Evolutionary conservation across 2,797 vertebrate species (phyloP).

Genomic region (Sebastes cheni): DNA sequence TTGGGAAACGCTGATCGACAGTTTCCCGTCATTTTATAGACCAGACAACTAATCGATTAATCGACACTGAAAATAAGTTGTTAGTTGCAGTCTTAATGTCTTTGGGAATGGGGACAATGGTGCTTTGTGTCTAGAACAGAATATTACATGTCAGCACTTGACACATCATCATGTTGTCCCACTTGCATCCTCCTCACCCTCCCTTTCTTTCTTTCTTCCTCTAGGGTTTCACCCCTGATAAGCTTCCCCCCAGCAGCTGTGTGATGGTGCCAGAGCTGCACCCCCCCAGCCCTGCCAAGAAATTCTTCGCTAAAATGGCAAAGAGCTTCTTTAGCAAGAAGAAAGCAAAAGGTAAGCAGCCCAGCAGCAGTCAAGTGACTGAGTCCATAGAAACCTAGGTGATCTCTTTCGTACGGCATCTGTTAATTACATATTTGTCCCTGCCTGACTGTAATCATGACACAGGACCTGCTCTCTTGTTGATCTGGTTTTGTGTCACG

Average conservation of each 20-base stretch:
- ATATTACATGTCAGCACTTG: neutral
- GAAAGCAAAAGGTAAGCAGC: slow-evolving; percentile 88
- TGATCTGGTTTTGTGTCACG: neutral
- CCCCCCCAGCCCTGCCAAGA: slow-evolving; percentile 93
- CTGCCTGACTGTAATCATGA: neutral
- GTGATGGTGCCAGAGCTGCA: slow-evolving; percentile 92
- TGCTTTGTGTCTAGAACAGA: neutral
- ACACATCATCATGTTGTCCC: neutral
- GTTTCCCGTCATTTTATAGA: neutral
- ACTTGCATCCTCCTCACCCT: neutral
- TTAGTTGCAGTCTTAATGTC: no score
- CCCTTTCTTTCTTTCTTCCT: neutral
- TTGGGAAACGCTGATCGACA: neutral
- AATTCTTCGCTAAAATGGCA: slow-evolving; percentile 95
- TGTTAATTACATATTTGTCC: neutral
- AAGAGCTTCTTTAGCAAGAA: slow-evolving; percentile 96
- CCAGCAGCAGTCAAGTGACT: neutral
- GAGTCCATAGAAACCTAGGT: neutral
- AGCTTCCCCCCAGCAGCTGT: slow-evolving; percentile 93
- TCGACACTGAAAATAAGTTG: no score
- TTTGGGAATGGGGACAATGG: neutral
- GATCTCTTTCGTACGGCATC: neutral
- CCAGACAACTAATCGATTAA: no score
- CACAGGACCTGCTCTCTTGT: neutral
- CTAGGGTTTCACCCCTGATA: slow-evolving; percentile 94